Conservation (phyloP, 1,140 invertebrate genomes). For the Augochlora pura region DNA sequence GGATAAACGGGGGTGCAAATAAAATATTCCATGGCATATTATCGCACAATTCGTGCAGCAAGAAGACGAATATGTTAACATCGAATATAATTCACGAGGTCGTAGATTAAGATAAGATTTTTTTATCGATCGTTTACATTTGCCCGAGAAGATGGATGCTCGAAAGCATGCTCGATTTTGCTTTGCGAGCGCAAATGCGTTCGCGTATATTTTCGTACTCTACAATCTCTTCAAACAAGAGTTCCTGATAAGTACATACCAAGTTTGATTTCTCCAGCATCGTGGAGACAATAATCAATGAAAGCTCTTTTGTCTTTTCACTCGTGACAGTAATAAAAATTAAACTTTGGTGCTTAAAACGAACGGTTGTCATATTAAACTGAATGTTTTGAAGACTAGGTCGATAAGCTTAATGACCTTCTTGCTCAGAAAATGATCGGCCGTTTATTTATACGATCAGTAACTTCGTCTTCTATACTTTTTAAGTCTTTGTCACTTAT, state of each 20-base stretch:
- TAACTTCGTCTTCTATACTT: too few species aligned
- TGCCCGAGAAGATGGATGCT: not conserved
- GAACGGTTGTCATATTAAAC: too few species aligned
- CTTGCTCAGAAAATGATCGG: too few species aligned
- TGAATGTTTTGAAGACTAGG: too few species aligned
- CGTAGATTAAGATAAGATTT: constrained; percentile 26
- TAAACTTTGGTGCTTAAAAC: not conserved
- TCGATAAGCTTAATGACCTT: too few species aligned
- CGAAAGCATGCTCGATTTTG: constrained; percentile 16
- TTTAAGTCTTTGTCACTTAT: too few species aligned
- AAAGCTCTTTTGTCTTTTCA: not conserved
- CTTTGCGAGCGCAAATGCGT: not conserved
- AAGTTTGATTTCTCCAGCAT: not conserved
- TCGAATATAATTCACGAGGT: constrained; percentile 10
- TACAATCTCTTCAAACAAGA: not conserved
- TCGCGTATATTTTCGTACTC: not conserved
- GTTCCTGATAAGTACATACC: not conserved
- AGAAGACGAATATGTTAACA: not conserved
- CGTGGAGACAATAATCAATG: too few species aligned
- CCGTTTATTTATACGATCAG: too few species aligned
- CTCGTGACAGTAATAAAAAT: not conserved
- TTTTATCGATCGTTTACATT: constrained; percentile 27
- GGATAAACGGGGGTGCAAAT: not conserved
- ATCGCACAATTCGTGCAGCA: not conserved
- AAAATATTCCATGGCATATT: constrained; percentile 22